Evolutionary conservation across 2,797 vertebrate species (phyloP).

Genomic region (Phalloptychus januarius): DNA sequence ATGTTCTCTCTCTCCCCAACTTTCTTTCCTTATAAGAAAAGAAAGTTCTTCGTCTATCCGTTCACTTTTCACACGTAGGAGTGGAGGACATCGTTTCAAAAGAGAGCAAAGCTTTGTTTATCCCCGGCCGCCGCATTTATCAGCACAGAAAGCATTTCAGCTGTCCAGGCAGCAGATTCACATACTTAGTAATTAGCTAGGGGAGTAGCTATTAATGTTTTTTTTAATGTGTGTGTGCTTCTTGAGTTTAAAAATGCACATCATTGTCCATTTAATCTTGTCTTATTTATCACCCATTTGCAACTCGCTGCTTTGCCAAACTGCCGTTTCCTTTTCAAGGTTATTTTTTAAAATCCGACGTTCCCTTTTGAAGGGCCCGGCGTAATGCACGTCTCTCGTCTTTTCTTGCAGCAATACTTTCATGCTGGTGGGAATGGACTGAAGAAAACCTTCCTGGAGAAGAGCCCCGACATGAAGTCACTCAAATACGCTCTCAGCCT

Average conservation of each 20-base stretch:
- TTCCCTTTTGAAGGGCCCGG: background rate
- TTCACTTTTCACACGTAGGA: slow-evolving; percentile 43
- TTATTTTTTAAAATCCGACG: background rate
- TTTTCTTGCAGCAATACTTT: slow-evolving; percentile 92
- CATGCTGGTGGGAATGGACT: slow-evolving; percentile 97
- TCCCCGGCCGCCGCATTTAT: slow-evolving; percentile 49
- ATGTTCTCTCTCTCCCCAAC: slow-evolving; percentile 1
- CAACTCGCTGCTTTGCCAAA: background rate
- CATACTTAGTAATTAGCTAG: slow-evolving; percentile 58
- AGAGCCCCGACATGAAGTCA: slow-evolving; percentile 94
- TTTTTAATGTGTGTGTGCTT: slow-evolving; percentile 15
- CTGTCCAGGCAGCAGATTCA: slow-evolving; percentile 40
- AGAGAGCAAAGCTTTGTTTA: slow-evolving; percentile 47
- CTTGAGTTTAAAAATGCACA: slow-evolving; percentile 30
- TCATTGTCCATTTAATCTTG: slow-evolving; percentile 31
- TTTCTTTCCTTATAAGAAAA: slow-evolving; percentile 40
- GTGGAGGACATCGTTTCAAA: slow-evolving; percentile 45
- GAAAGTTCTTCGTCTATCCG: slow-evolving; percentile 15
- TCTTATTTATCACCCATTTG: slow-evolving; percentile 14
- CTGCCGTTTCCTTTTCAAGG: background rate
- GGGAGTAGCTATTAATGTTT: slow-evolving; percentile 50
- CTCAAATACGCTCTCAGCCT: slow-evolving; percentile 96
- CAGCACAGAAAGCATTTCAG: slow-evolving; percentile 50
- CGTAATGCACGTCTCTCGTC: background rate
- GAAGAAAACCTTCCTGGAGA: slow-evolving; percentile 98